Evolutionary conservation across 2,797 vertebrate genomes (phyloP).

Genomic region (Phataginus tricuspis): DNA sequence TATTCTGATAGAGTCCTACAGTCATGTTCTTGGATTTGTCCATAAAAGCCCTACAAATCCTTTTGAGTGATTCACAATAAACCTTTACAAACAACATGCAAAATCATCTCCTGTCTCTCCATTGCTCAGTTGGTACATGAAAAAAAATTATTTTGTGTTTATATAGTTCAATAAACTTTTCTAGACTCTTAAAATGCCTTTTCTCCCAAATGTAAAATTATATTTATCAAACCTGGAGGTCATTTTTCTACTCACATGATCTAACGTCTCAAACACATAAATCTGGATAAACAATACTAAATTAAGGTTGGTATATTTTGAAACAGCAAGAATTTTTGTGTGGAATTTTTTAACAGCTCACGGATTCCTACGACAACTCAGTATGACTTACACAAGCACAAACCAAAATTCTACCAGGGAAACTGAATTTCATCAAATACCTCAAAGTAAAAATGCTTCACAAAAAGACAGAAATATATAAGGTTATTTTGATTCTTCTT

Average conservation of each 20-base stretch:
- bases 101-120: background rate
- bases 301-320: slow-evolving; percentile 65
- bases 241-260: slow-evolving; percentile 65
- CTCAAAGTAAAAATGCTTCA: slow-evolving; percentile 23
- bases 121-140: background rate
- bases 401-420: slow-evolving; percentile 44
- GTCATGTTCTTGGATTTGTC: slow-evolving; percentile 22
- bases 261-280: slow-evolving; percentile 61
- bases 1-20: background rate
- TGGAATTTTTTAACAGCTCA: slow-evolving; percentile 65
- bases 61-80: slow-evolving; percentile 40
- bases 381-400: slow-evolving; percentile 63
- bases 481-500: background rate
- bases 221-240: slow-evolving; percentile 64
- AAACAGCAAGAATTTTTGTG: slow-evolving; percentile 63
- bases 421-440: background rate
- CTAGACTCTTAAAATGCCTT: slow-evolving; percentile 23
- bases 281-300: slow-evolving; percentile 66
- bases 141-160: slow-evolving; percentile 34
- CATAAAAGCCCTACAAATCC: slow-evolving; percentile 37
- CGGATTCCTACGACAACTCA: slow-evolving; percentile 45
- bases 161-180: slow-evolving; percentile 40
- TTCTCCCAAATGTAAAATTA: slow-evolving; percentile 18
- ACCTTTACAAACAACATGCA: slow-evolving; percentile 4
- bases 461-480: background rate